phyloP scores from a whole-genome alignment of 2,113 vertebrate genomes.

The Pholis gunnellus region DNA sequence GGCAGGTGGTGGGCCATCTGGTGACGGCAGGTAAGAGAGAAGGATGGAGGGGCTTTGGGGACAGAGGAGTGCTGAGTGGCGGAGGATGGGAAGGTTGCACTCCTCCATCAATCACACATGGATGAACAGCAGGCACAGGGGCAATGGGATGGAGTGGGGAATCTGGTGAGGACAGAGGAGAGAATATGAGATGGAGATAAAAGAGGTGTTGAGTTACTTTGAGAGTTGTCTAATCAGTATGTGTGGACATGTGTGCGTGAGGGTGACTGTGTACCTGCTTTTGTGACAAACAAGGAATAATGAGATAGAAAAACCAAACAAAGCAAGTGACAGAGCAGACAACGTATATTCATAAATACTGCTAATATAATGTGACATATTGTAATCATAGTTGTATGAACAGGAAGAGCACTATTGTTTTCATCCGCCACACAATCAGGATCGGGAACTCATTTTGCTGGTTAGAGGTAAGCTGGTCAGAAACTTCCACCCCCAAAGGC shows the following conservation, averaged over 20 bases:
- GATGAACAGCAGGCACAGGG: constrained; percentile 71
- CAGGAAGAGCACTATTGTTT: neutral
- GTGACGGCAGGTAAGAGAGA: constrained; percentile 76
- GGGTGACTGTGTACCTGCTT: neutral
- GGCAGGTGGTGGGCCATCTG: constrained; percentile 84
- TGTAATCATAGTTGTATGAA: neutral
- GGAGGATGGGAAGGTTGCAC: constrained; percentile 58
- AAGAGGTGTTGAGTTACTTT: constrained; percentile 45
- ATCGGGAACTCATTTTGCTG: neutral
- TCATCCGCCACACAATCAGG: neutral
- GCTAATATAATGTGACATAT: neutral
- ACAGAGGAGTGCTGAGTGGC: constrained; percentile 60
- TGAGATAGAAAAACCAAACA: neutral
- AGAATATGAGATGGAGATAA: constrained; percentile 56
- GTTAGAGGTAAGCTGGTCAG: neutral
- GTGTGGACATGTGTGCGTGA: constrained; percentile 11
- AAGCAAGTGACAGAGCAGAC: neutral
- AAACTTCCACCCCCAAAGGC: neutral
- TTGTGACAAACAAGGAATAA: constrained; percentile 4
- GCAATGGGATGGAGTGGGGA: constrained; percentile 43
- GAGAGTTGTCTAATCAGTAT: constrained; percentile 49
- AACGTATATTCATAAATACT: neutral
- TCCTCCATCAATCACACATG: constrained; percentile 73
- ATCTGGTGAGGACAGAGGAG: constrained; percentile 26
- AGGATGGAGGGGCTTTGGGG: constrained; percentile 67